phyloP scores from a whole-genome alignment of 2,113 vertebrate genomes.

The Megaceryle maxima region DNA sequence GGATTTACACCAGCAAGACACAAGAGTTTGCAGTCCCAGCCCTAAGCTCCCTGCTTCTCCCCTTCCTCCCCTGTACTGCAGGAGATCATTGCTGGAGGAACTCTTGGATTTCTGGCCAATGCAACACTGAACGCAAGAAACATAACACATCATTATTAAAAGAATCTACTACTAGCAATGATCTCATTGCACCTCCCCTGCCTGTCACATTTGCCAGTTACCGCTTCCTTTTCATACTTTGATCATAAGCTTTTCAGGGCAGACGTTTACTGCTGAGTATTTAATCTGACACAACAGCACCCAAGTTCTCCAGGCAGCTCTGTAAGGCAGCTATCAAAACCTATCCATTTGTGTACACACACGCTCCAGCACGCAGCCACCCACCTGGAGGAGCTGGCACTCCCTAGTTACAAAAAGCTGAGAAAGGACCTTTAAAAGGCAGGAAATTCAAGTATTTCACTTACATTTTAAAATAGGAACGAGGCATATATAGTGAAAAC shows the following conservation, averaged over 20 bases:
- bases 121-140: rapidly evolving
- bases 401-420: neutral
- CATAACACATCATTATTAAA: neutral
- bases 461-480: rapidly evolving
- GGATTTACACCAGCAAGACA: neutral
- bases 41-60: neutral
- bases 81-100: neutral
- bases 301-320: neutral
- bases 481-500: rapidly evolving
- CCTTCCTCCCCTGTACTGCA: neutral
- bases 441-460: neutral
- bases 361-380: neutral
- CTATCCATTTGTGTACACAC: rapidly evolving
- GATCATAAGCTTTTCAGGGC: neutral
- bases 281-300: neutral
- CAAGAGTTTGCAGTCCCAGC: neutral
- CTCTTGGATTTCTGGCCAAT: neutral
- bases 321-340: neutral
- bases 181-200: neutral
- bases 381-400: neutral
- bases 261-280: rapidly evolving
- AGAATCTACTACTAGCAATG: neutral
- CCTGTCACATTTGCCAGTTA: neutral
- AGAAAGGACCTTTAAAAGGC: neutral
- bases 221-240: neutral